Evolutionary conservation across 1,140 invertebrate genomes (phyloP).

Genomic region (Glossosoma conforme): DNA sequence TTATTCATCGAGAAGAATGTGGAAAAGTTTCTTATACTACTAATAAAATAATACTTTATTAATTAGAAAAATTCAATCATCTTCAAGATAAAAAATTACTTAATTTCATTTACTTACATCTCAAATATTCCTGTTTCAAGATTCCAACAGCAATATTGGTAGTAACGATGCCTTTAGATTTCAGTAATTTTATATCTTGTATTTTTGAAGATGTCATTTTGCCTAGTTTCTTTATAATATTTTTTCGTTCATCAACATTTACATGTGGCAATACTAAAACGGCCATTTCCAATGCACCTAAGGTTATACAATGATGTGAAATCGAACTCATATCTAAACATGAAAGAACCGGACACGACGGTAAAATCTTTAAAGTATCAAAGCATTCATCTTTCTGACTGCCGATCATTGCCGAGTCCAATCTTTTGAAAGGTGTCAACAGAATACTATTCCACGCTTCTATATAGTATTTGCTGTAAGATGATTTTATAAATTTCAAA

Average conservation of each 20-base stretch:
- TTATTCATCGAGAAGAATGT: no score
- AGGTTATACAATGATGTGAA: conserved; percentile 45
- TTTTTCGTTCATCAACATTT: conserved; percentile 7
- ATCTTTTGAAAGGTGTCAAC: conserved; percentile 43
- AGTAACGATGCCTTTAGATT: conserved; percentile 26
- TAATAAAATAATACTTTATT: no score
- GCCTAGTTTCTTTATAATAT: conserved; percentile 19
- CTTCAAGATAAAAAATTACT: no score
- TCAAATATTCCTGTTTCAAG: conserved; percentile 22
- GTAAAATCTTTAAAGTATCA: conserved; percentile 44
- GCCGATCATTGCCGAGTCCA: conserved; percentile 46
- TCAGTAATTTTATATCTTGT: conserved; percentile 24
- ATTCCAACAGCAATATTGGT: conserved; percentile 20
- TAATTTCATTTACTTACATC: no score
- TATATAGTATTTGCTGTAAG: conserved; percentile 37
- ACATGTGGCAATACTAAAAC: conserved; percentile 40
- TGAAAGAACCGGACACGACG: conserved; percentile 42
- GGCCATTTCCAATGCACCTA: conserved; percentile 41
- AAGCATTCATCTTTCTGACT: conserved; percentile 43
- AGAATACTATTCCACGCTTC: conserved; percentile 46
- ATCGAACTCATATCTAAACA: conserved; percentile 45
- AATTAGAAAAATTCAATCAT: no score
- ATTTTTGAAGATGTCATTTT: conserved; percentile 23
- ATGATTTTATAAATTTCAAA: conserved; percentile 37
- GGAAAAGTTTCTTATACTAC: no score